These are phyloP conservation scores for Pogona vitticeps DNA, from an alignment of 2,113 vertebrate genomes.

Conservation along the genomic window DNA sequence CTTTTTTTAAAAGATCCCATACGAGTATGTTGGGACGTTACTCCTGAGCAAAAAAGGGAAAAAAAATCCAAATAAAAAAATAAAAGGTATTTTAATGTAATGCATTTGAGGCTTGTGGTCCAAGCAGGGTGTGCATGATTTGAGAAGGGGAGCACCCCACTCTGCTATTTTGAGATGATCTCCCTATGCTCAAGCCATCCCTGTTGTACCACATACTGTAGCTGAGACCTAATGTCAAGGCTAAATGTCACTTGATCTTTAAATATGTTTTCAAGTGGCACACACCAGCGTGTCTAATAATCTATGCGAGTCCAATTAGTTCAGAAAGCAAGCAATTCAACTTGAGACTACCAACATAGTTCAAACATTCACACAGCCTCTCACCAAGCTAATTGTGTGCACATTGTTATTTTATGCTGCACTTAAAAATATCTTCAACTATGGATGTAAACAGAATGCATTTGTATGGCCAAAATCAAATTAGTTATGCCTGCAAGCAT, in stretches of 20 bases:
- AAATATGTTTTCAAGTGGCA: neutral
- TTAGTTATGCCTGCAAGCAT: too few species aligned
- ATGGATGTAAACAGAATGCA: neutral
- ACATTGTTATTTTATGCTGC: neutral
- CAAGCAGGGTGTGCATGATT: too few species aligned
- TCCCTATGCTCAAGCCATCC: too few species aligned
- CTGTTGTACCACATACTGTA: neutral
- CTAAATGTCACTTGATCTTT: neutral
- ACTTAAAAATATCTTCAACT: neutral
- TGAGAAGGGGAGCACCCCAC: neutral
- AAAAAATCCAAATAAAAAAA: neutral
- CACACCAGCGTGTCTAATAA: neutral
- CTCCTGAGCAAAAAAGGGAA: too few species aligned
- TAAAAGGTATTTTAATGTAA: neutral
- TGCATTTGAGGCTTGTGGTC: neutral
- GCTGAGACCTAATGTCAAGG: neutral
- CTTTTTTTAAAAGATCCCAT: neutral
- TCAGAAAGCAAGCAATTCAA: neutral
- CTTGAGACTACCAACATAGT: neutral
- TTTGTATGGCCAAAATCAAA: neutral
- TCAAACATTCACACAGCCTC: neutral
- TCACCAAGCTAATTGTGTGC: neutral
- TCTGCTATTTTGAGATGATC: neutral
- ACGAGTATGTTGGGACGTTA: too few species aligned
- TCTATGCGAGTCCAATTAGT: neutral